These are phyloP conservation scores for Rachycentron canadum DNA, from an alignment of 2,797 vertebrate species.

Conservation along the genomic window DNA sequence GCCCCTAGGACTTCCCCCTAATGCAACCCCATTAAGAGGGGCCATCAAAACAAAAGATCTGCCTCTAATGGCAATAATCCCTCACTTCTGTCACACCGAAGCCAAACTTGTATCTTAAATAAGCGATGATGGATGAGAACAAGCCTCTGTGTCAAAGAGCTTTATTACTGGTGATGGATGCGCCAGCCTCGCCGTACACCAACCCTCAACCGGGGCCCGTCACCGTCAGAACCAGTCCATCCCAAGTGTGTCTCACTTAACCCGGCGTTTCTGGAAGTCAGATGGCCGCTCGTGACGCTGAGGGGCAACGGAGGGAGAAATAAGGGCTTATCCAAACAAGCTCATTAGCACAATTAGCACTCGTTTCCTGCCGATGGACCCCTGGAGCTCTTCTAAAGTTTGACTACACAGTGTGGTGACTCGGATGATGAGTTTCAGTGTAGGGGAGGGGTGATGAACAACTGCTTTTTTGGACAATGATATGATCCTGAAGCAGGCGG, in stretches of 20 bases:
- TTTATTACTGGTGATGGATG: constrained; percentile 76
- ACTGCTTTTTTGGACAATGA: constrained; percentile 12
- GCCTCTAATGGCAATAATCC: constrained; percentile 84
- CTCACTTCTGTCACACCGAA: constrained; percentile 78
- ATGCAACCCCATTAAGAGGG: constrained; percentile 86
- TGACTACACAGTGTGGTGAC: constrained; percentile 65
- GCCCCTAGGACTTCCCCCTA: constrained; percentile 81
- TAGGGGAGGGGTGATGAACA: constrained; percentile 20
- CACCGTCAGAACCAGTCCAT: constrained; percentile 42
- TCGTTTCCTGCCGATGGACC: constrained; percentile 72
- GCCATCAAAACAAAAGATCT: constrained; percentile 86
- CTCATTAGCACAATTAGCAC: constrained; percentile 84
- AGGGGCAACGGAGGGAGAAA: constrained; percentile 52
- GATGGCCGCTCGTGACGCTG: constrained; percentile 53
- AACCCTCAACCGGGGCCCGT: constrained; percentile 50
- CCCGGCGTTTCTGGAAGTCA: constrained; percentile 65
- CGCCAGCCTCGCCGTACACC: constrained; percentile 41
- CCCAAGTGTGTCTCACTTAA: constrained; percentile 66
- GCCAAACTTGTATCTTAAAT: constrained; percentile 84
- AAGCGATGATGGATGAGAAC: constrained; percentile 81
- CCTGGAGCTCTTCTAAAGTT: constrained; percentile 73
- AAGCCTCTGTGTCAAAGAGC: constrained; percentile 71
- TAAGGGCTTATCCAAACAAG: constrained; percentile 79
- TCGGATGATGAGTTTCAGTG: constrained; percentile 47
- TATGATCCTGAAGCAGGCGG: constrained; percentile 11